A percentile compares a stretch with the other conserved stretches of the same genome.
Conservation (phyloP, 37 sponge, comb jelly and placozoan species). For the Diacarnus erythraeanus region DNA sequence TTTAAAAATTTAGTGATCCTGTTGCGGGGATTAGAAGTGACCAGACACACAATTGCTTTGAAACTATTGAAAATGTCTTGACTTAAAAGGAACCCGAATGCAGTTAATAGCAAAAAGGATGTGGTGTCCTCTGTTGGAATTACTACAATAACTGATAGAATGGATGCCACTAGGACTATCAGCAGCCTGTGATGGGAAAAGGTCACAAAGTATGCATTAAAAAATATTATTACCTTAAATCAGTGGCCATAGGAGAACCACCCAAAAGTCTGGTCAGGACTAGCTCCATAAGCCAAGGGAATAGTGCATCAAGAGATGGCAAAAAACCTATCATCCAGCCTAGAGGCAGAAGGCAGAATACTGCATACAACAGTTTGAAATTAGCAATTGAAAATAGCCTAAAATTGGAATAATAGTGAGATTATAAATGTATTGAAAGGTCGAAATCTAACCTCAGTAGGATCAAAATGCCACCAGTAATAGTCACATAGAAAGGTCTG, state of each 20-base stretch:
- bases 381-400: too few species aligned
- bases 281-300: constrained; percentile 65
- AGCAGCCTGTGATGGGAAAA: constrained; percentile 25
- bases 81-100: constrained; percentile 58
- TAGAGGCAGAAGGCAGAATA: constrained; percentile 49
- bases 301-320: constrained; percentile 59
- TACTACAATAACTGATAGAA: constrained; percentile 16
- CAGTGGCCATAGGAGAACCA: constrained; percentile 71
- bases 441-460: constrained; percentile 51
- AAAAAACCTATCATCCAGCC: constrained; percentile 62
- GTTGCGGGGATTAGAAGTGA: neutral
- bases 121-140: constrained; percentile 5
- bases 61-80: constrained; percentile 29
- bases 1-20: neutral
- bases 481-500: constrained; percentile 52
- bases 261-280: constrained; percentile 45
- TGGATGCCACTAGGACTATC: constrained; percentile 21
- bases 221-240: constrained; percentile 49
- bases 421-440: too few species aligned
- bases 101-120: constrained; percentile 33
- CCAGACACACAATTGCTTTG: neutral
- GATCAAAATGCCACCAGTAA: constrained; percentile 14
- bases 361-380: constrained; percentile 47
- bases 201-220: neutral
- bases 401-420: too few species aligned